A percentile compares a stretch with the other conserved stretches of the same genome.
Evolutionary conservation across 2,797 vertebrate genomes (phyloP).

Genomic region (Vultur gryphus): DNA sequence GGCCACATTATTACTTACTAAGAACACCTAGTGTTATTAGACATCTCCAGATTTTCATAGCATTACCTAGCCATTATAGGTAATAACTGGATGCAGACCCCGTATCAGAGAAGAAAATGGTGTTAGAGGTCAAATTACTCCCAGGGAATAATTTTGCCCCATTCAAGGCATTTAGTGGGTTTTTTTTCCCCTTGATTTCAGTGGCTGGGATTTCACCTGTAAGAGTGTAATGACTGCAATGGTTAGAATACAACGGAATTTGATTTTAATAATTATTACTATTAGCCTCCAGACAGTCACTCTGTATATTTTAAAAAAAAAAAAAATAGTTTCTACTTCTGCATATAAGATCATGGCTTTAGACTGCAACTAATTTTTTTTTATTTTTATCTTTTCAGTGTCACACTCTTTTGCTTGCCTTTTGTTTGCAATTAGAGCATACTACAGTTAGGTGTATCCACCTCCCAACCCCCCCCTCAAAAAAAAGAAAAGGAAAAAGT

Average conservation of each 20-base stretch:
- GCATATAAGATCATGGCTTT: neutral
- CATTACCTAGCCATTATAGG: neutral
- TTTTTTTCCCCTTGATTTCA: neutral
- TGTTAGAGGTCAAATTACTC: neutral
- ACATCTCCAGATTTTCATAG: neutral
- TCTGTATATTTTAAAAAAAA: neutral
- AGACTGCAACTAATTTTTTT: neutral
- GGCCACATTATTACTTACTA: neutral
- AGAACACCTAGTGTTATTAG: neutral
- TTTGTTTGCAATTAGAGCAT: neutral
- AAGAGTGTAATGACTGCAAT: neutral
- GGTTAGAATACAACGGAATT: neutral
- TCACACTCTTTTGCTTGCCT: neutral
- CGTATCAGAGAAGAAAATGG: neutral
- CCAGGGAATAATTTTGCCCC: neutral
- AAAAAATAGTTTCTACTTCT: neutral
- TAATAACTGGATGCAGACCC: neutral
- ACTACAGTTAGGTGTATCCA: neutral
- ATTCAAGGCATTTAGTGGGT: neutral
- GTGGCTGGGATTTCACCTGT: neutral
- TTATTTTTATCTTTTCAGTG: neutral
- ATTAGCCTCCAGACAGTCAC: neutral
- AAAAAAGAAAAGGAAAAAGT: neutral
- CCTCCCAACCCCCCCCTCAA: too few relatives aligned
- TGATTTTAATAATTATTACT: neutral